Base-by-base conservation (phyloP, 2,888 invertebrate genomes). In the Drosophila bunnanda region DNA sequence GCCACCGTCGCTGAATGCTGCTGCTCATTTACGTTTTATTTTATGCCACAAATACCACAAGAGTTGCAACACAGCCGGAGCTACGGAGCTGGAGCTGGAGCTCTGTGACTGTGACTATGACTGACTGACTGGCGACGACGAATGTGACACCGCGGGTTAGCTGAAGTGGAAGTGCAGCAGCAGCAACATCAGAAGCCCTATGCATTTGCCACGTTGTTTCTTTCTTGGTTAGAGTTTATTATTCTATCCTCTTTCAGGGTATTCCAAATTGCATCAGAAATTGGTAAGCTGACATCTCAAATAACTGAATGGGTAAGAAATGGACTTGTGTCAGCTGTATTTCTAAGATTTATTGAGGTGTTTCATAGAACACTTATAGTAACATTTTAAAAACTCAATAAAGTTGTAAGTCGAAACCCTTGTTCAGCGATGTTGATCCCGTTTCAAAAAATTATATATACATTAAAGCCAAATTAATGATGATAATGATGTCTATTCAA, bases 11-110 rank as follows among this genome's bases (percentile, higher is more conserved):
- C 46, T n/a, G 50, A 15, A 20, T 28, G 62, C 52, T 75, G 77
- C 74, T 74, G 71, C 84, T 83, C 88, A 82, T 84, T 83, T 84
- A 67, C 76, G 80, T 82, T 88, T 88, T 87, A 79, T 78, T 84
- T 82, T 75, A 78, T 85, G 84, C 85, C 88, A 85, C 89, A 88
- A 85, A 86, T 86, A 88, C 89, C 89, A 88, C 81, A 88, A 86
- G 84, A 76, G 81, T 85, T 88, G 85, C 85, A 83, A 86, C 78
- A 85, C 60, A 67, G 62, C 50, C 50, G 64, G 15, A 41, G 64
- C 73, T 67, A 70, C 32, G 69, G 13, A 44, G 62, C 74, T 72
- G 73, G 50, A 76, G 77, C 53, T 28, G 64, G 36, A 44, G 54
- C 69, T 70, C 60, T 34, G 34, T 36, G 60, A 38, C 64, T 53